phyloP scores from a whole-genome alignment of 1,140 invertebrate species.

The Steinernema feltiae region DNA sequence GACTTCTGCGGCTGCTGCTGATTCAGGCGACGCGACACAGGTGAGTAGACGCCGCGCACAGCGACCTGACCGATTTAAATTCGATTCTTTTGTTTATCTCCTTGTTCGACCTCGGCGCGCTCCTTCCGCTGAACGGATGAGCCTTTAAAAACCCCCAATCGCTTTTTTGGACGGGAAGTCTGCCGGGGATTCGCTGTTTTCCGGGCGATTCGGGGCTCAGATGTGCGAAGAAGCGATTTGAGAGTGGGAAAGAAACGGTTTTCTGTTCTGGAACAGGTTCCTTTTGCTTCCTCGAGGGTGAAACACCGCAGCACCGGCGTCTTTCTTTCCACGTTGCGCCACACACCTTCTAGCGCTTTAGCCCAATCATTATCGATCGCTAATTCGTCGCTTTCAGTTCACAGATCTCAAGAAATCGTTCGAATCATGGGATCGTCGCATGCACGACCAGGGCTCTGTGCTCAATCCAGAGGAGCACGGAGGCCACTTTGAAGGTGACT shows the following conservation, averaged over 20 bases:
- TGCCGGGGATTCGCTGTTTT: too few species aligned
- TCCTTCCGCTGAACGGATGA: neutral
- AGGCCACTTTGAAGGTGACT: conserved; percentile 49
- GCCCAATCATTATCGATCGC: neutral
- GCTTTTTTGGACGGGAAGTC: too few species aligned
- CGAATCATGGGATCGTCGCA: conserved; percentile 18
- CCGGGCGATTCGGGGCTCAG: too few species aligned
- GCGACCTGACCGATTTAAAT: neutral
- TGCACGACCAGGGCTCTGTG: conserved; percentile 20
- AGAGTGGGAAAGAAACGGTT: neutral
- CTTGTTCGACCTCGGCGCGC: neutral
- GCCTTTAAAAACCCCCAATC: too few species aligned
- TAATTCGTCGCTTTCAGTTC: conserved; percentile 14
- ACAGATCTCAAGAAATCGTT: conserved; percentile 17
- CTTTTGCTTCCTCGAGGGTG: neutral
- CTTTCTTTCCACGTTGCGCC: conserved; percentile 14
- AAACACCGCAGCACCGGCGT: neutral
- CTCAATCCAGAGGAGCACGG: conserved; percentile 51
- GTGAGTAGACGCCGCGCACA: conserved; percentile 6
- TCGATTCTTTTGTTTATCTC: neutral
- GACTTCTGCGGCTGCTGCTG: too few species aligned
- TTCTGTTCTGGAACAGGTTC: neutral
- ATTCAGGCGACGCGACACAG: neutral
- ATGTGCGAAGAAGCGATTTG: too few species aligned
- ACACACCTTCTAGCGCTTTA: conserved; percentile 17